Conservation (phyloP, 2,888 invertebrate species). For the Zootermopsis nevadensis region DNA sequence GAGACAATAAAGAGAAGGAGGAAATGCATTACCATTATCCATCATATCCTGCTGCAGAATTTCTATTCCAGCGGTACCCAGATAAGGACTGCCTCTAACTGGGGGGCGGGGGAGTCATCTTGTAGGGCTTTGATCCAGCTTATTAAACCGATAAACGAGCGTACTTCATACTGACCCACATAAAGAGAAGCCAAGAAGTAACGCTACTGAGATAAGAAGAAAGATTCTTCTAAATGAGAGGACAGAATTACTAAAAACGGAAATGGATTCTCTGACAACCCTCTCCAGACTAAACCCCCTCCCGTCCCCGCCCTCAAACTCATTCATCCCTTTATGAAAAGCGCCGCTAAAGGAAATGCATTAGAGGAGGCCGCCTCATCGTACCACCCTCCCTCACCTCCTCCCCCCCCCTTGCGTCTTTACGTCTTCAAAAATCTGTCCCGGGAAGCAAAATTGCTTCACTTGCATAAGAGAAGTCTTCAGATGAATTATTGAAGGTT, state of each 20-base stretch:
- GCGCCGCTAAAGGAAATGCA: conserved; percentile 24
- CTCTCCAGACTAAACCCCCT: background rate
- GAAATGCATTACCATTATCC: conserved; percentile 1
- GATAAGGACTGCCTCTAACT: conserved; percentile 26
- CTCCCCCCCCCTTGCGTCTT: conserved; percentile 11
- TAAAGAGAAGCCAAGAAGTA: background rate
- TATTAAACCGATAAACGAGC: conserved; percentile 22
- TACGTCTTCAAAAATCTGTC: conserved; percentile 12
- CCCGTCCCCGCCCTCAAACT: background rate
- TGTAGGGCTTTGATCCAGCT: background rate
- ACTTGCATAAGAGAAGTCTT: background rate
- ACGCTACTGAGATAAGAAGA: background rate
- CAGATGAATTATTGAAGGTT: conserved; percentile 22
- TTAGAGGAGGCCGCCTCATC: background rate
- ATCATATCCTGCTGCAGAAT: background rate
- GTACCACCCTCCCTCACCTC: background rate
- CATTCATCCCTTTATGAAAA: background rate
- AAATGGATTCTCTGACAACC: conserved; percentile 8
- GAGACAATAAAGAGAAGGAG: background rate
- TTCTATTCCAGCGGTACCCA: background rate
- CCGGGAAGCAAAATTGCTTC: conserved; percentile 3
- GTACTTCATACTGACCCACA: conserved; percentile 3
- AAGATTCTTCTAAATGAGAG: background rate
- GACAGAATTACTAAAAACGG: background rate
- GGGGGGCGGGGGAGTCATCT: background rate